phyloP scores from a whole-genome alignment of 2,888 invertebrate genomes.

The Limnephilus rhombicus region DNA sequence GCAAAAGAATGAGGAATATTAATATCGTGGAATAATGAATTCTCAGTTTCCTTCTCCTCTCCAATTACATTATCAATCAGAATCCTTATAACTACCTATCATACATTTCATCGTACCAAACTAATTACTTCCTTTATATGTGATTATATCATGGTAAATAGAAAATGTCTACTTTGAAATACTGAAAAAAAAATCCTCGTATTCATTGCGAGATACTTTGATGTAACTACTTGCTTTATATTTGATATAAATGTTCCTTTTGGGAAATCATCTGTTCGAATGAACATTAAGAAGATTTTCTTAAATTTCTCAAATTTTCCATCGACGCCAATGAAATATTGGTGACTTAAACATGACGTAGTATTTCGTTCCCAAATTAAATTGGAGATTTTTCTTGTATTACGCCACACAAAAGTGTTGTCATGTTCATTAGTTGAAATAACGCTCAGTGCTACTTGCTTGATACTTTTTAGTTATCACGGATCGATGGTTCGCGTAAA shows the following conservation, averaged over 20 bases:
- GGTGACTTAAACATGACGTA: background rate
- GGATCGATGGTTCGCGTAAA: constrained; percentile 9
- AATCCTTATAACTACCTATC: constrained; percentile 23
- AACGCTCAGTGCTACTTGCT: background rate
- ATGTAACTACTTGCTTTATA: background rate
- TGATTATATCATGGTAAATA: background rate
- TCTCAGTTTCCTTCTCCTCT: constrained; percentile 21
- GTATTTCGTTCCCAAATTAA: background rate
- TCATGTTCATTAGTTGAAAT: constrained; percentile 1
- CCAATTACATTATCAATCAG: constrained; percentile 42
- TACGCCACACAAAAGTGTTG: background rate
- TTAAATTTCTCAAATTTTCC: background rate
- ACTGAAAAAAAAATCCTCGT: background rate
- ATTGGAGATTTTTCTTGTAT: background rate
- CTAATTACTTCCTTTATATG: constrained; percentile 30
- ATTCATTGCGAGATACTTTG: background rate
- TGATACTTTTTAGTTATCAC: background rate
- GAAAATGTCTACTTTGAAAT: constrained; percentile 9
- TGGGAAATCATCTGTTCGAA: constrained; percentile 28
- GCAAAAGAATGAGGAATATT: constrained; percentile 16
- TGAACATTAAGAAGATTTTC: background rate
- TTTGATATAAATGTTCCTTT: constrained; percentile 5
- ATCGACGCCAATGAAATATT: background rate
- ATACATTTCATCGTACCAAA: constrained; percentile 1
- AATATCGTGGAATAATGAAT: constrained; percentile 38